A percentile compares a stretch with the other conserved stretches of the same genome.
These are phyloP conservation scores for Kryptolebias ocellatus DNA, from an alignment of 2,797 vertebrate species.

Conservation along the genomic window DNA sequence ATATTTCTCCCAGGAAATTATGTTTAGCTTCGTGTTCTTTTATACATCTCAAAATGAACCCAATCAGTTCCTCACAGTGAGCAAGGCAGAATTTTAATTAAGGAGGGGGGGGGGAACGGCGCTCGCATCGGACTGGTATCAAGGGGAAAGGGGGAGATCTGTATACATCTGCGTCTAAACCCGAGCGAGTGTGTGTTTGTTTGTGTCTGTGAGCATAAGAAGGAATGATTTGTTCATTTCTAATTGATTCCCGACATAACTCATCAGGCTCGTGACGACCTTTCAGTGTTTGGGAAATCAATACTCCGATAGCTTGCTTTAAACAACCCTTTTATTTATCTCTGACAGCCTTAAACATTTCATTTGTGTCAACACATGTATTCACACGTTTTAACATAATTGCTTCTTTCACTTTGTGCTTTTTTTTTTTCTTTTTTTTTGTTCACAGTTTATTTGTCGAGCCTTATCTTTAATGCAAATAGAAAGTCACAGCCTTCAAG, in stretches of 20 bases:
- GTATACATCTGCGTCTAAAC: not conserved
- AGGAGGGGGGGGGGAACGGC: slow-evolving; percentile 5
- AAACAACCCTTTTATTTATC: not conserved
- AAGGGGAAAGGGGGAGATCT: not conserved
- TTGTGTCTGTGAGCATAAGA: not conserved
- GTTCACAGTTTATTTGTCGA: slow-evolving; percentile 11
- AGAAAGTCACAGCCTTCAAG: not conserved
- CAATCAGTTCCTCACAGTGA: slow-evolving; percentile 15
- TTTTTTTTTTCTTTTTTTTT: not conserved
- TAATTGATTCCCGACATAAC: slow-evolving; percentile 8
- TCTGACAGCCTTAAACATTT: not conserved
- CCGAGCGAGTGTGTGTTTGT: not conserved
- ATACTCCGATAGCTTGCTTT: slow-evolving; percentile 9
- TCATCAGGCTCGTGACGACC: slow-evolving; percentile 1
- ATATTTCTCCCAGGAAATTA: not conserved
- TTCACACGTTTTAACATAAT: not conserved
- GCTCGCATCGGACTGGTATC: not conserved
- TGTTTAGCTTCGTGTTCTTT: slow-evolving; percentile 4
- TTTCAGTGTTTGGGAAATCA: slow-evolving; percentile 12
- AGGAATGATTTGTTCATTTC: not conserved
- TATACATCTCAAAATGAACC: slow-evolving; percentile 11
- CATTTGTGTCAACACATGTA: slow-evolving; percentile 1
- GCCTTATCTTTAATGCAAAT: slow-evolving; percentile 11
- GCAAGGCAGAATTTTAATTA: slow-evolving; percentile 21
- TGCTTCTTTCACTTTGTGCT: not conserved